These are phyloP conservation scores for Pongo pygmaeus DNA, from an alignment of 2,113 vertebrate genomes.

Conservation along the genomic window DNA sequence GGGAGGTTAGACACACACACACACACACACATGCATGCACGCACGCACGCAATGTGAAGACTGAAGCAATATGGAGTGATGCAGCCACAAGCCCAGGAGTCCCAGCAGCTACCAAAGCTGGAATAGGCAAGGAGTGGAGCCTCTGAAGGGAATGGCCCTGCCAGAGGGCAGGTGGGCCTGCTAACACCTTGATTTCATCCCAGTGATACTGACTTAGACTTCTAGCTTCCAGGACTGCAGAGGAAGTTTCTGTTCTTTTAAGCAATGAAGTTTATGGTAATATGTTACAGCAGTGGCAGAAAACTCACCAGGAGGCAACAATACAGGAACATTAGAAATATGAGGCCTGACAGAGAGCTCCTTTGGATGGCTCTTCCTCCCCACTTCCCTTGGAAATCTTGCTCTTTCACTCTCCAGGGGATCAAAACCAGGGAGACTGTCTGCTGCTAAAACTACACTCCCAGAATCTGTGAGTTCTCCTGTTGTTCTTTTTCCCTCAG, in stretches of 20 bases:
- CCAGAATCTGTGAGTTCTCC: not conserved
- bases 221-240: not conserved
- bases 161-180: not conserved
- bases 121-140: not conserved
- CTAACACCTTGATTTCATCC: not conserved
- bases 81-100: not conserved
- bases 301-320: not conserved
- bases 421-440: not conserved
- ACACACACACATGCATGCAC: not conserved
- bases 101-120: not conserved
- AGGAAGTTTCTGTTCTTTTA: not conserved
- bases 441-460: not conserved
- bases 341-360: not conserved
- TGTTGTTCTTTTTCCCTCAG: not conserved
- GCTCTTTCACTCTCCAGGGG: not conserved
- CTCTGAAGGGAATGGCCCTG: not conserved
- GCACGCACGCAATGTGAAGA: not conserved
- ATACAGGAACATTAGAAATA: not conserved
- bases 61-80: not conserved
- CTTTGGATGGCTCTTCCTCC: not conserved
- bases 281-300: not conserved
- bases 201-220: not conserved
- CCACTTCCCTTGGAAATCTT: not conserved
- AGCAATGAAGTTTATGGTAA: not conserved
- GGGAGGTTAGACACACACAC: not conserved